These are phyloP conservation scores for Habrosyne pyritoides DNA, from an alignment of 2,888 invertebrate genomes.

Conservation along the genomic window DNA sequence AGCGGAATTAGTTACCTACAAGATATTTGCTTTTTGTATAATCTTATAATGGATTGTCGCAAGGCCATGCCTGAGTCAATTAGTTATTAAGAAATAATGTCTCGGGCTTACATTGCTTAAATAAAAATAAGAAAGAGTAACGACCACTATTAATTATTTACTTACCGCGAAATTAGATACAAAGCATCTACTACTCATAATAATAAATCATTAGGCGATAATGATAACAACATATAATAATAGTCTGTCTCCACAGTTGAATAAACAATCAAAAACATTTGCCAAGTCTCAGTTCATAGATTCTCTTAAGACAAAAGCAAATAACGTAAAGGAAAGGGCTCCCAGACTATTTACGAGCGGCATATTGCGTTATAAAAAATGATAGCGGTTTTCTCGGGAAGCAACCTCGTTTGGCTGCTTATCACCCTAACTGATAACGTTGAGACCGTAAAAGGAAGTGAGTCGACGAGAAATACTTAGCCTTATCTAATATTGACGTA, in stretches of 20 bases:
- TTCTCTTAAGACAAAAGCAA: conserved; percentile 51
- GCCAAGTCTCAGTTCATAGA: conserved; percentile 30
- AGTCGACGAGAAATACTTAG: conserved; percentile 60
- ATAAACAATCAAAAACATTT: conserved; percentile 43
- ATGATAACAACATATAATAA: not conserved
- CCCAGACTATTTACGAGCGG: conserved; percentile 58
- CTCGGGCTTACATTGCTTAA: too few relatives aligned
- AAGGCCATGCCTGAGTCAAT: too few relatives aligned
- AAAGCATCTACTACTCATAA: not conserved
- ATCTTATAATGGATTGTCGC: too few relatives aligned
- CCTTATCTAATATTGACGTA: conserved; percentile 62
- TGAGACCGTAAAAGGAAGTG: conserved; percentile 57
- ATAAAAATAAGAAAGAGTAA: not conserved
- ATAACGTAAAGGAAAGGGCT: conserved; percentile 49
- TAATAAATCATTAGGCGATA: not conserved
- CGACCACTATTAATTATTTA: too few relatives aligned
- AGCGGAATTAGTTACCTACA: too few relatives aligned
- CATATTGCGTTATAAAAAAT: conserved; percentile 73
- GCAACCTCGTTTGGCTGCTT: conserved; percentile 63
- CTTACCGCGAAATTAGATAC: not conserved
- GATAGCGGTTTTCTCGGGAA: conserved; percentile 61
- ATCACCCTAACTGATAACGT: conserved; percentile 63
- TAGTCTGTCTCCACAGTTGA: conserved; percentile 21
- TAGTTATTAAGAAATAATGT: too few relatives aligned
- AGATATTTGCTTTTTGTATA: too few relatives aligned